phyloP scores from a whole-genome alignment of 2,113 vertebrate genomes.

The Hemiscyllium ocellatum region DNA sequence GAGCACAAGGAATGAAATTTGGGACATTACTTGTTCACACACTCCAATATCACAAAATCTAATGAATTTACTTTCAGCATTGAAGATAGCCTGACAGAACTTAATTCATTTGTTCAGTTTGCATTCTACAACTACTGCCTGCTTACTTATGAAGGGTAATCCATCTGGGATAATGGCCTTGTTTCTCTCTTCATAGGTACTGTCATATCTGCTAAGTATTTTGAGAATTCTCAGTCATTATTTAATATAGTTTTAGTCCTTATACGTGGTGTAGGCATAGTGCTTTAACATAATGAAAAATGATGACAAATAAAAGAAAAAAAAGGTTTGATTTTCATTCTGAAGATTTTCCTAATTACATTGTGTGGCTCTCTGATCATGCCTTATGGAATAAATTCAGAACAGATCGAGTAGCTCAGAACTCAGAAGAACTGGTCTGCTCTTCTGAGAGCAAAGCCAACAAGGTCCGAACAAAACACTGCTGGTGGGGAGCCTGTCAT shows the following conservation, averaged over 20 bases:
- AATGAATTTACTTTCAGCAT: neutral
- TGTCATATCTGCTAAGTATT: neutral
- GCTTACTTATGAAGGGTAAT: neutral
- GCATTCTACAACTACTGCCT: neutral
- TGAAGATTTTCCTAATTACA: no score
- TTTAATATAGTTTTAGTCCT: neutral
- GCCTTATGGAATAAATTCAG: neutral
- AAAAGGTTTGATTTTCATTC: neutral
- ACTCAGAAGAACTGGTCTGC: no score
- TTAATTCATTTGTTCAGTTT: neutral
- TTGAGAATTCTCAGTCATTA: neutral
- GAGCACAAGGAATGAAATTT: neutral
- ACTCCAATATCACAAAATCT: neutral
- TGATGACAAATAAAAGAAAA: neutral
- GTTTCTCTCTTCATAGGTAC: no score
- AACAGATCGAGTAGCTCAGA: neutral
- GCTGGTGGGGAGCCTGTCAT: no score
- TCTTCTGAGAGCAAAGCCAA: no score
- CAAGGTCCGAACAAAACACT: no score
- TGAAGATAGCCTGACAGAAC: neutral
- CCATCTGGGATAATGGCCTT: no score
- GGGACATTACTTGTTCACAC: neutral
- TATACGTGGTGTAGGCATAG: neutral
- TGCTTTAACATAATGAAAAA: neutral
- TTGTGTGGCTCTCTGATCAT: no score